Evolutionary conservation across 2,113 vertebrate genomes (phyloP).

Genomic region (Ictalurus furcatus): DNA sequence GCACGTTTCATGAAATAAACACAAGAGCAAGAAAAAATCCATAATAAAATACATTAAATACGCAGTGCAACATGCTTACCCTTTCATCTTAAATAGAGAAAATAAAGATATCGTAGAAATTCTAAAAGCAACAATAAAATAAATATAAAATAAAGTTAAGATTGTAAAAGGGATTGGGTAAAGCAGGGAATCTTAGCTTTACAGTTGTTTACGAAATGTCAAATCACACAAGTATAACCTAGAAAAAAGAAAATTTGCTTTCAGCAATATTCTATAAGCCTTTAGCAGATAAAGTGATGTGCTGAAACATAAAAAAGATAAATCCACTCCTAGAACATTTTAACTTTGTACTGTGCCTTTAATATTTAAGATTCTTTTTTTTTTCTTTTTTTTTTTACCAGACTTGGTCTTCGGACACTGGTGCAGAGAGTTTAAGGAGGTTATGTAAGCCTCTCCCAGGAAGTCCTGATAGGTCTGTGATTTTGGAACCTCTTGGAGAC

Average conservation of each 20-base stretch:
- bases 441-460: conserved; percentile 59
- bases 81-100: no score
- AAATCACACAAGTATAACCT: no score
- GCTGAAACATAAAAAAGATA: no score
- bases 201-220: no score
- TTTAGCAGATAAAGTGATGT: no score
- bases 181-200: not conserved
- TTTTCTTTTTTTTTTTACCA: conserved; percentile 64
- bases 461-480: conserved; percentile 52
- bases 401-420: conserved; percentile 46
- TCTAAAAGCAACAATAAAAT: not conserved
- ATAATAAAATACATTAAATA: not conserved
- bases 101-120: no score
- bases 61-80: no score
- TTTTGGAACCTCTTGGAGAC: conserved; percentile 63
- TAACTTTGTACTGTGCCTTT: no score
- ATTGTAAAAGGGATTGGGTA: not conserved
- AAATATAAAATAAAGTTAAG: not conserved
- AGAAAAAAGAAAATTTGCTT: no score
- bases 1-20: not conserved
- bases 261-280: no score
- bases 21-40: not conserved
- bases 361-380: no score
- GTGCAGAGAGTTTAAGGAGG: conserved; percentile 58
- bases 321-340: no score